Evolutionary conservation across 2,113 vertebrate species (phyloP), one percentile per base, ranked within the genome.

Genomic region (Rhinolophus ferrumequinum): DNA sequence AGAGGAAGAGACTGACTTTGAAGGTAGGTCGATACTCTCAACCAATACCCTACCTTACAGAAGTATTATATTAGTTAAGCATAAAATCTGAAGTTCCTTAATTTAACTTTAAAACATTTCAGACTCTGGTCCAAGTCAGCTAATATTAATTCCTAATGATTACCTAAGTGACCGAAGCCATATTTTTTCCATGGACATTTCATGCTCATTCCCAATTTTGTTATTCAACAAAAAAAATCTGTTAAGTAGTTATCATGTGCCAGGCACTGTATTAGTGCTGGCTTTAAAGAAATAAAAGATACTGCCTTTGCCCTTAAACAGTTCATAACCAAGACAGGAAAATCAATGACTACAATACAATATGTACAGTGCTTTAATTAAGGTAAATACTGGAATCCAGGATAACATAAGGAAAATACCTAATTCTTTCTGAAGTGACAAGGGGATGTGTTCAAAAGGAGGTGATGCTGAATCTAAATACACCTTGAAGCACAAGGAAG

Each of bases 171-270:
- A 82, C 24, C 1, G 67, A 96, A 21, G 58, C 18, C 64, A 80
- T 67, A 66, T 56, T 83, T 76, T 76, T 70, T 70, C 15, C 77
- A 72, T 70, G 35, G 73, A 96, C 16, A 92, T 79, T 94, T 77
- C 38, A 87, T 91, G 76, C 15, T 67, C 21, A 44, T 79, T 90
- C 28, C 50, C 16, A 56, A 81, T 87, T 96, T 87, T 88, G 26
- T 50, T 80, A 84, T 58, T 93, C 50, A 85, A 79, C 21, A 88
- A 96, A 92, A 92, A 88, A 72, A 79, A 56, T 64, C 6, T 64
- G 70, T 62, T 64, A 58, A 70, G 66, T 91, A 94, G 19, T 91
- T 90, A 69, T 3, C 1, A 76, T 47, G 16, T 89, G 38, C 38
- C 28, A 85, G 38, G 72, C 13, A 92, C 13, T 83, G 19, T 73